Base-by-base conservation (phyloP, 2,113 vertebrate species). In the Myocastor coypus region DNA sequence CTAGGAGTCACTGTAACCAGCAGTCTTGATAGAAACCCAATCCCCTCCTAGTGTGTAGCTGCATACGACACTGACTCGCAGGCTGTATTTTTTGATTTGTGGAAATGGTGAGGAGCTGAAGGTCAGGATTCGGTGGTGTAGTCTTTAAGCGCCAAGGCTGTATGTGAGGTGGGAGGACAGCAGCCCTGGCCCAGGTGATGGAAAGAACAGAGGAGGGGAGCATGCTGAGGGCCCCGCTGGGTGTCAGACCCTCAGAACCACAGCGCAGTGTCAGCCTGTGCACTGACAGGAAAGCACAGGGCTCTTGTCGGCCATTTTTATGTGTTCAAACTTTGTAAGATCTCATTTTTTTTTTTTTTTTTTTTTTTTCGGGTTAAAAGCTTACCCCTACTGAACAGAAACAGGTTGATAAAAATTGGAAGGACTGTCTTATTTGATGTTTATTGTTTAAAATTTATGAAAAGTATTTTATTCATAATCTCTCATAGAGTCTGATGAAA, bases 401-500 rank as follows among this genome's bases (percentile, higher is more conserved):
- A 34, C 61, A 96, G 28, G 37, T 40, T 96, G 83, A 63, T 52
- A 34, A n/a, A 83, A 94, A 89, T 84, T 89, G 81, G 28, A 96
- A 94, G 93, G 69, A 46, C 26, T 46, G 40, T 30, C 34, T 37
- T 69, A 75, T 81, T 78, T 93, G 81, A 92, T 59, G 46, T 68
- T 80, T 90, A 81, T 78, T 90, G 50, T 59, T 71, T 97, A 71
- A 92, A 90, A 85, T 50, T 94, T 66, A 97, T 68, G 16, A 57
- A 88, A 85, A 28, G 0, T 42, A 6, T 75, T 95, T 91, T 89
- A 64, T 66, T 94, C 34, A 83, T 63, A 93, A 92, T 80, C 59
- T 88, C 50, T 86, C 57, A 42, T 3, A 32, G 64, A 1, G 32
- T 77, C 66, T 4, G 32, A 84, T 3, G 11, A 77, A 93, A 87